Evolutionary conservation across 2,888 invertebrate genomes (phyloP).

Genomic region (Oxystoma pomonae): DNA sequence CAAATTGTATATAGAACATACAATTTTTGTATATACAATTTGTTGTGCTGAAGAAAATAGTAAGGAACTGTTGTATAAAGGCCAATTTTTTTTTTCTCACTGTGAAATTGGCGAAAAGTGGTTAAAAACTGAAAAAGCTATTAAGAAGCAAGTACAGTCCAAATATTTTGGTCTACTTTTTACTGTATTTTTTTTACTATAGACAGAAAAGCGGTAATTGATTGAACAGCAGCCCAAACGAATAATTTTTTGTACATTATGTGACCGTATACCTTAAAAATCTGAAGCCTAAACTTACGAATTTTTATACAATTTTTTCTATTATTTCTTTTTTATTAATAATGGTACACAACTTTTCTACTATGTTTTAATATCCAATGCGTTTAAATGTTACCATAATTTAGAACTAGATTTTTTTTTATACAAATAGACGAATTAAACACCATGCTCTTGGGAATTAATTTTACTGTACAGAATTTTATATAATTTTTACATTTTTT

Average conservation of each 20-base stretch:
- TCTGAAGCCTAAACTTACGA: slow-evolving; percentile 39
- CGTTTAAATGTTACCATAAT: background rate
- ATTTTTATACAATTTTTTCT: slow-evolving; percentile 37
- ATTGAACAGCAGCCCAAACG: slow-evolving; percentile 28
- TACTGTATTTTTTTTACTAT: no score
- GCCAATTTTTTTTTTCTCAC: no score
- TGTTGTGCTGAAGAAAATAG: no score
- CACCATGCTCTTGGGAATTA: background rate
- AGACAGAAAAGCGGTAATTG: slow-evolving; percentile 1
- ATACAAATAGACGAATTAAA: background rate
- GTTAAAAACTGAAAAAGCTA: no score
- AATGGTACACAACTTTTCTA: background rate
- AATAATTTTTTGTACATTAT: slow-evolving; percentile 44
- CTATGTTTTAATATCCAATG: background rate
- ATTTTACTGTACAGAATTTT: slow-evolving; percentile 1
- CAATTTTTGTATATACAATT: no score
- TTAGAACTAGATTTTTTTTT: background rate
- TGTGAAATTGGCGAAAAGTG: no score
- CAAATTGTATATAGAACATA: no score
- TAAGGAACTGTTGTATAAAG: no score
- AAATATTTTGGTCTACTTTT: no score
- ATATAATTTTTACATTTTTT: background rate
- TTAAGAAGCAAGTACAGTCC: no score
- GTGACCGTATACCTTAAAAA: slow-evolving; percentile 45
- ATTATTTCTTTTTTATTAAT: background rate